Evolutionary conservation across 2,888 invertebrate species (phyloP), one percentile per base, ranked within the genome.

Genomic region (Branchipolynoe longqiensis): DNA sequence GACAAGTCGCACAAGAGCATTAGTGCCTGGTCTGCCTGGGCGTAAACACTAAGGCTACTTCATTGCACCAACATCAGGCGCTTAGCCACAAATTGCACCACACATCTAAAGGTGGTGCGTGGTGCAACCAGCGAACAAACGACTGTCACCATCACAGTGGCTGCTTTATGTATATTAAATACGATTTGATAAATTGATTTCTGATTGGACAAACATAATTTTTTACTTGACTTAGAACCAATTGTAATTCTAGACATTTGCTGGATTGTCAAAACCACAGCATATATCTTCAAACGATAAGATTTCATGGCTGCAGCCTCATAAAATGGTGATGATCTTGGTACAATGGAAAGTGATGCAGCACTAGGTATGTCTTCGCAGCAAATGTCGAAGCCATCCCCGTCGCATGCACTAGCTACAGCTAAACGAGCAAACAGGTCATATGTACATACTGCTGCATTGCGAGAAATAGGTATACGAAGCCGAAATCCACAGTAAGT

Each of bases 1-100:
- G 87, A 89, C 90, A 94, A 97, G 54, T 81, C 40, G 64, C 25
- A 85, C 31, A 85, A 4, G 1, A 25, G 78, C 78, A 74, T 54
- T 25, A 73, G 73, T 38, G 69, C 48, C 41, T 48, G 25, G 18
- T 22, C 48, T 25, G 48, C 41, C 78, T 78, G 54, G 48, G 28
- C n/a, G 28, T 28, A n/a, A 28, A 28, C 48, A 12, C 28, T 78
- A 78, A 78, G 12, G 48, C 78, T 78, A 78, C 38, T 8, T n/a
- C n/a, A n/a, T n/a, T n/a, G n/a, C n/a, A n/a, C n/a, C n/a, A n/a
- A n/a, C n/a, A n/a, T n/a, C n/a, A n/a, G n/a, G 8, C 14, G 41
- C 54, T 18, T 25, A 31, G 54, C 25, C 78, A 18, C 48, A 25
- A 6, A 8, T 28, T 18, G 38, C 1, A n/a, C 73, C 12, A 33